Evolutionary conservation across 2,797 vertebrate genomes (phyloP).

Genomic region (Momotus momota): DNA sequence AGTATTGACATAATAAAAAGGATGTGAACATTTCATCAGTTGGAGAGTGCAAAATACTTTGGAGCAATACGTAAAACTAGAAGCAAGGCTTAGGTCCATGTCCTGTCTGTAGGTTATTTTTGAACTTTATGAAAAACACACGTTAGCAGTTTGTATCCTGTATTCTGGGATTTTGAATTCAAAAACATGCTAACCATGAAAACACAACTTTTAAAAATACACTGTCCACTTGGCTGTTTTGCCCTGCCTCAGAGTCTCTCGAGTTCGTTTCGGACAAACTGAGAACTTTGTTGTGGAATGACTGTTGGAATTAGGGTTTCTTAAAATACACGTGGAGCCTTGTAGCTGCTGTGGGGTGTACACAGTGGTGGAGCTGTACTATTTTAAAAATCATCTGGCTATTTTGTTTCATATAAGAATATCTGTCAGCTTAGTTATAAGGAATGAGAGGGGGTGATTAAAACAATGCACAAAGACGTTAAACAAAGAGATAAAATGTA

Average conservation of each 20-base stretch:
- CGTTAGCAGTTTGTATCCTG: constrained; percentile 54
- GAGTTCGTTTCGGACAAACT: constrained; percentile 43
- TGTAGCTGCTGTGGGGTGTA: constrained; percentile 49
- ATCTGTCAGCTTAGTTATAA: constrained; percentile 51
- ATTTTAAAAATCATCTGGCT: constrained; percentile 64
- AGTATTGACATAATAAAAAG: constrained; percentile 56
- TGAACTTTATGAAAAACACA: constrained; percentile 79
- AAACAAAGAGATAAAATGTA: constrained; percentile 64
- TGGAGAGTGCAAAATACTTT: constrained; percentile 61
- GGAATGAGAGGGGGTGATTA: constrained; percentile 50
- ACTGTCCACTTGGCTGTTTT: constrained; percentile 61
- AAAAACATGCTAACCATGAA: constrained; percentile 76
- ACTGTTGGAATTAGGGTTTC: constrained; percentile 64
- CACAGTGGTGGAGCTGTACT: constrained; percentile 34
- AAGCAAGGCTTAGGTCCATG: constrained; percentile 46
- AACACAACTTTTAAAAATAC: constrained; percentile 72
- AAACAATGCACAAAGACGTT: constrained; percentile 40
- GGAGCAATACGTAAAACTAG: constrained; percentile 68
- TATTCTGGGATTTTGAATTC: constrained; percentile 73
- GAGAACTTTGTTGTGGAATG: constrained; percentile 67
- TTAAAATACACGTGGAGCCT: constrained; percentile 67
- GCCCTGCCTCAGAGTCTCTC: constrained; percentile 28
- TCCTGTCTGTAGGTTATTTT: constrained; percentile 75
- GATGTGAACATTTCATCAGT: constrained; percentile 63
- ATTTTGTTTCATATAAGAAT: constrained; percentile 51